Base-by-base conservation (phyloP, 1,140 invertebrate genomes). In the Ceratina australensis region DNA sequence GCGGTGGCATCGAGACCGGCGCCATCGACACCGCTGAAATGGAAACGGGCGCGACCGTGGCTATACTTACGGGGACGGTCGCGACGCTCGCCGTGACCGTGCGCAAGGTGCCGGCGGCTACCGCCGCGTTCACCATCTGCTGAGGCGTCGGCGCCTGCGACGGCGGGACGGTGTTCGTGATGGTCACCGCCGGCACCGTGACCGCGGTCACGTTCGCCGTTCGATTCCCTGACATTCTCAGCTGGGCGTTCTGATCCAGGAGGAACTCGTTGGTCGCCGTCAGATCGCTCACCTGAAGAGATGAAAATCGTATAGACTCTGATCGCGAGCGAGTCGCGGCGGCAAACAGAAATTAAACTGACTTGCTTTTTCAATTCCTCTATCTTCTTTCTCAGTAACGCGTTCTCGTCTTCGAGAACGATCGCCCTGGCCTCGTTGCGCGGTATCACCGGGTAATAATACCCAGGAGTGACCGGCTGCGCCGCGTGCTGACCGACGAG, bases 211-310 rank as follows among this genome's bases (percentile, higher is more conserved):
- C 90, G 79, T 91, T 92, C 2, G 92, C 88, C 33, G 91, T 93
- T 42, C 92, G 89, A 77, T 94, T 94, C 77, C 94, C 95, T 42
- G 94, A 94, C 75, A 96, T 93, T 63, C 96, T 92, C 69, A 96
- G 90, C 63, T 96, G 94, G 13, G 96, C 96, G 90, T 97, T 97
- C 91, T 97, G 96, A 82, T 96, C 95, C 63, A 97, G 87, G 0
- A 97, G 92, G 88, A 96, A 96, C 88, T 97, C 96, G 89, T 97
- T 97, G 3, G 96, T 96, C 8, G 96, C 95, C n/a, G 95, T 95
- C 61, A 96, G 88, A 87, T 96, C 95, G 47, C 93, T 93, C 3
- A 95, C 94, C 89, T 94, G 26, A 2, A 74, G 65, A 24, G 24
- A 42, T 20, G 65, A 4, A 33, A 63, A 64, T 18, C 0, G 0